Percentiles rank a stretch among this genome's conserved stretches.
These are phyloP conservation scores for Eulemur rubriventer DNA, from an alignment of 2,797 vertebrate genomes.

Conservation along the genomic window DNA sequence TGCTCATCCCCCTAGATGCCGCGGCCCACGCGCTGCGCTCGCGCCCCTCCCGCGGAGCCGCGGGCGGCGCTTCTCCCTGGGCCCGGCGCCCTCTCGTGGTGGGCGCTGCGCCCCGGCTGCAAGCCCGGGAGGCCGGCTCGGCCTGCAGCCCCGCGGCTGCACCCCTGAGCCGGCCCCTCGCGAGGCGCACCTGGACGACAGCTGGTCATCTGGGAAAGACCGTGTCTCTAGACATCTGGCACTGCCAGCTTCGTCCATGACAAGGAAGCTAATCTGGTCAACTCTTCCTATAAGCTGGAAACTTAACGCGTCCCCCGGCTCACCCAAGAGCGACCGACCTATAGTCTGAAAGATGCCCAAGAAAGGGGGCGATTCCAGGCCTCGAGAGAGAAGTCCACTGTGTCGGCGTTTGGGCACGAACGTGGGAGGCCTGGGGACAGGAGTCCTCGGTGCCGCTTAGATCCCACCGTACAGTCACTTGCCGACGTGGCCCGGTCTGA, in stretches of 20 bases:
- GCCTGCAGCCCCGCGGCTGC: background rate
- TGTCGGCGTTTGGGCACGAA: background rate
- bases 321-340: background rate
- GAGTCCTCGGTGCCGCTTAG: background rate
- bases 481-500: background rate
- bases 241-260: background rate
- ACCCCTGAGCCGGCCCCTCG: background rate
- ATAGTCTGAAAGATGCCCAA: background rate
- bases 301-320: background rate
- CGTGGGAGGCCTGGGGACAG: rapidly evolving
- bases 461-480: background rate
- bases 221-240: background rate
- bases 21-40: rapidly evolving
- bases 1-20: background rate
- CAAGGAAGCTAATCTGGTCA: background rate
- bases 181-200: background rate
- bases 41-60: rapidly evolving
- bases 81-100: background rate
- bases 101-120: background rate
- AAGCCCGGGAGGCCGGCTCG: background rate
- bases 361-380: background rate
- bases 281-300: background rate
- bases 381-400: background rate
- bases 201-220: background rate
- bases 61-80: background rate